Evolutionary conservation across 1,140 invertebrate species (phyloP), one percentile per base, ranked within the genome.

Genomic region (Tachypleus tridentatus): DNA sequence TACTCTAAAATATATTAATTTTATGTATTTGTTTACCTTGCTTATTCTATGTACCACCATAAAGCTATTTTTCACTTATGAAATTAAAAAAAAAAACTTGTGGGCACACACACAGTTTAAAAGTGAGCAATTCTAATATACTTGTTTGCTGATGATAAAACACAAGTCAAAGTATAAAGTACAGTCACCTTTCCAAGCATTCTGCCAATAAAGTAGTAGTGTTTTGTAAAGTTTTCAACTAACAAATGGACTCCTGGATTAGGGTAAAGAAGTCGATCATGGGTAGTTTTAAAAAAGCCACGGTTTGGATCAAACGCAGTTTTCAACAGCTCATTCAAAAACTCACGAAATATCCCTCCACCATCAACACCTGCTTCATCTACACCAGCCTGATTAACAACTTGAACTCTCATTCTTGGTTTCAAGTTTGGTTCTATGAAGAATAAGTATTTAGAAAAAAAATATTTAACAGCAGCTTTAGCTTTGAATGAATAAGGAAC

Each of bases 291-390:
- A 76, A 98, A 98, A 73, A 98, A 90, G 0, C 95, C 96, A 56
- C 94, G 81, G 75, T 97, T 98, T 0, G 96, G 95, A 80, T 99
- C 93, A 76, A 98, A 98, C 0, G 91, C 89, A 0, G 93, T 95
- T 77, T 93, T 95, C 5, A 98, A 77, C 4, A 98, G 79, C 75
- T 95, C 91, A 3, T 87, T 89, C 1, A 94, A 78, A 76, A 95
- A 96, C 76, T 98, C 95, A 56, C 95, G 80, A 67, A 82, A 83
- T 70, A 98, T 88, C 3, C 97, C 84, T 9, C 92, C 94, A 10
- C 95, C 95, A 78, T 98, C 96, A 5, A 98, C 91, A 1, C 96
- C 96, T 2, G 91, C 92, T 76, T 98, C 96, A 71, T 95, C 89
- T 6, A 92, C 76, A 0, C 94, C 95, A 8, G 87, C 87, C 49